Base-by-base conservation (phyloP, 1,140 invertebrate species). In the Trachymyrmex septentrionalis region DNA sequence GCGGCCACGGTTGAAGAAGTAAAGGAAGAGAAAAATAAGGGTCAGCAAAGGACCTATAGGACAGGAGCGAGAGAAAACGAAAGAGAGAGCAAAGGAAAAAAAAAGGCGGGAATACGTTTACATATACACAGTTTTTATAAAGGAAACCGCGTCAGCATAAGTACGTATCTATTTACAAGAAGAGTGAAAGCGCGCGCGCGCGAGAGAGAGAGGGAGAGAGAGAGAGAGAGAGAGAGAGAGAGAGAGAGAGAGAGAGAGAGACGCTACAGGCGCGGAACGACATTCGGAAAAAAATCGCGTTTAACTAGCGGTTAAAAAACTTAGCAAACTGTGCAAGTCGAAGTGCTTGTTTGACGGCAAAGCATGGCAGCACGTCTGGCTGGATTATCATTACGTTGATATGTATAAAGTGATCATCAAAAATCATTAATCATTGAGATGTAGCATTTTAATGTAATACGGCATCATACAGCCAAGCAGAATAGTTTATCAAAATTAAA, bases 11-110 rank as follows among this genome's bases (percentile, higher is more conserved):
- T 61, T 24, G 57, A 34, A 87, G 48, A 75, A 73, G 59, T 30
- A 59, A 85, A 38, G 55, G 66, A 80, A 44, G 50, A 87, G 59
- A 86, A 81, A 84, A 72, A 73, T 82, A 85, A 85, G 82, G 73
- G 76, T 61, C 77, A 73, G 48, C 44, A 71, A 82, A 80, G 48
- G 21, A 69, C n/a, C 14, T 48, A n/a, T 44, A 55, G 30, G 30
- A 38, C 24, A 38, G 16, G 10, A 57, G 55, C 9, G 48, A 59
- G 48, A 48, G 59, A 59, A 53, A 64, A 50, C 27, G 34, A 55
- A 21, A 44, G 66, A 80, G 24, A 44, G 48, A 10, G 12, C 10
- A n/a, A 64, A 38, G 53, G 21, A 14, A 57, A n/a, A 66, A 53
- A 71, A 69, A 24, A 30, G 53, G 69, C 19, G 38, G 30, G 24